phyloP scores from a whole-genome alignment of 2,888 invertebrate species.

The Gastrophysa polygoni region DNA sequence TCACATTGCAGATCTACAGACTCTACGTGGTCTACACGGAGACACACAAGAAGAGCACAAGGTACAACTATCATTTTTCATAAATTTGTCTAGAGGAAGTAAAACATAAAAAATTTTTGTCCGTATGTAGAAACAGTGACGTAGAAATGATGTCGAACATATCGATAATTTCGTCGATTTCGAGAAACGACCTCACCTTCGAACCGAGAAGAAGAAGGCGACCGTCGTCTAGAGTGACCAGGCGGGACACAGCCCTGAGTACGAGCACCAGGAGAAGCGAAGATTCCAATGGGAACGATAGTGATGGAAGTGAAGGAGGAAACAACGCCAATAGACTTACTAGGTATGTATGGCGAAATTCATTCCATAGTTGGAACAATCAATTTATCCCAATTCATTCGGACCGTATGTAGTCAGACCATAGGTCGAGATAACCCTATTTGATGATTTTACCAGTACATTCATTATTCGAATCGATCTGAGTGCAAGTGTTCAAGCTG shows the following conservation, averaged over 20 bases:
- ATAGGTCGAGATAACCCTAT: no score
- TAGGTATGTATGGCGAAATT: no score
- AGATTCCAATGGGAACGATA: conserved; percentile 39
- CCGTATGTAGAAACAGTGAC: conserved; percentile 8
- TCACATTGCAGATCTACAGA: conserved; percentile 79
- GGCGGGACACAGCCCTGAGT: conserved; percentile 19
- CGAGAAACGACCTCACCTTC: conserved; percentile 53
- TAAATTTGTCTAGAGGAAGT: no score
- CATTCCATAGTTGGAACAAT: no score
- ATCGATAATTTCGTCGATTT: conserved; percentile 59
- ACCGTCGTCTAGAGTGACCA: conserved; percentile 39
- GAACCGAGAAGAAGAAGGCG: conserved; percentile 40
- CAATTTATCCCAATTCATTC: no score
- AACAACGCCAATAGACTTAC: conserved; percentile 22
- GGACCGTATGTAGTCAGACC: no score
- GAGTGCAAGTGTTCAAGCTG: no score
- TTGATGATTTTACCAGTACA: no score
- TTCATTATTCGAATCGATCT: no score
- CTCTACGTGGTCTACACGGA: conserved; percentile 81
- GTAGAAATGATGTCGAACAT: conserved; percentile 53
- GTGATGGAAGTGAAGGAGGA: conserved; percentile 36
- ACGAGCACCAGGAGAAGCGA: conserved; percentile 26
- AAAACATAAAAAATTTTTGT: no score
- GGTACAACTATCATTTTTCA: conserved; percentile 48
- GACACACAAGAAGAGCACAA: conserved; percentile 57